Evolutionary conservation across 2,888 invertebrate species (phyloP), one percentile per base, ranked within the genome.

Genomic region (Nomada ferruginata): DNA sequence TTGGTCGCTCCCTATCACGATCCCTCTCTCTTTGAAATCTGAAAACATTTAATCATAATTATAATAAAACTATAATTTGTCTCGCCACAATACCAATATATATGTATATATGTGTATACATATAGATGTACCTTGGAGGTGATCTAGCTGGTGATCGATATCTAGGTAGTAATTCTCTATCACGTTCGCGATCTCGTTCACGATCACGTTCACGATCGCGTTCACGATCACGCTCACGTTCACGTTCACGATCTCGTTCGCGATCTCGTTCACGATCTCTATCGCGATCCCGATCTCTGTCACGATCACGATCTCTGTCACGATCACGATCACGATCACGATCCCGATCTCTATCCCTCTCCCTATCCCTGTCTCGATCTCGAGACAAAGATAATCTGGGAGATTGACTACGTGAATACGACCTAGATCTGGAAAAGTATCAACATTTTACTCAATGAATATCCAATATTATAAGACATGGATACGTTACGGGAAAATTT

Each of bases 361-460:
- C 91, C 55, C 93, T 88, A 23, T 92, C 92, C 63, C 93, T 89
- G 15, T 92, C 92, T 59, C 93, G 90, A 57, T 93, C 92, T n/a
- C 95, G 94, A 0, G 95, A 94, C 0, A 95, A 94, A 77, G 95
- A 94, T 72, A 94, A 92, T 94, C 92, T 90, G 91, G 95, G 89
- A 93, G 96, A 94, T 93, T 96, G 94, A 84, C 95, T 95, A 79
- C 95, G 95, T 44, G 96, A 96, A 85, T 95, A 94, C 23, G 96
- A 96, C 82, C 96, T 95, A 85, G 96, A 96, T 92, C 96, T 96
- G 94, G 47, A 93, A 85, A 47, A 93, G n/a, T 53, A 53, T 20
- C 11, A 75, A 70, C 57, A 36, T 74, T 69, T 65, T 18, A 61
- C 15, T 5, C 10, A 15, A 26, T 2, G 15, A n/a, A 60, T 15